Percentiles rank a stretch among this genome's conserved stretches.
phyloP scores from a whole-genome alignment of 2,888 invertebrate genomes.

The Julus scandinavius region DNA sequence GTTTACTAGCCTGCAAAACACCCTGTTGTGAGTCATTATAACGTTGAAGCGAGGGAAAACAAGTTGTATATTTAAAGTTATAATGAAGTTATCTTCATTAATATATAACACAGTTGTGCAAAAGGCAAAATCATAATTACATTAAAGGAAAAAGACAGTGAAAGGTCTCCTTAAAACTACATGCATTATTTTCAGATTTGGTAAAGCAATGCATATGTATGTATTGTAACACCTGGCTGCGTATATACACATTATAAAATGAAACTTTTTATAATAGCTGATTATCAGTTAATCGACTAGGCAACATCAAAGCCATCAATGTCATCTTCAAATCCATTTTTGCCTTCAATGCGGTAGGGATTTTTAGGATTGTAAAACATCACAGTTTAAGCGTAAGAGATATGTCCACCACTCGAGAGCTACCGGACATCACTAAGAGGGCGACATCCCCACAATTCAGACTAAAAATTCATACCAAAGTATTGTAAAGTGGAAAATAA shows the following conservation, averaged over 20 bases:
- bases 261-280: conserved; percentile 37
- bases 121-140: background rate
- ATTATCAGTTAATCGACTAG: conserved; percentile 40
- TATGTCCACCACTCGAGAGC: conserved; percentile 15
- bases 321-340: conserved; percentile 18
- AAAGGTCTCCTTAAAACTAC: background rate
- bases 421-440: conserved; percentile 2
- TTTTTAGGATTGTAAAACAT: conserved; percentile 41
- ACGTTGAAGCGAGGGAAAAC: background rate
- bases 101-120: conserved; percentile 12
- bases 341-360: conserved; percentile 20
- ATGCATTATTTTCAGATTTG: background rate
- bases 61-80: background rate
- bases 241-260: background rate
- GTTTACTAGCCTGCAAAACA: conserved; percentile 22
- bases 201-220: conserved; percentile 31
- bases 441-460: conserved; percentile 1
- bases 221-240: background rate
- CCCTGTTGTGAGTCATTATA: conserved; percentile 39
- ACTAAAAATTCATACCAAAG: conserved; percentile 40
- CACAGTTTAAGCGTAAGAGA: conserved; percentile 45
- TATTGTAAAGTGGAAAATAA: background rate
- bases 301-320: conserved; percentile 20
- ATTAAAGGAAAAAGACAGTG: background rate
- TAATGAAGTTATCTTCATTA: background rate